phyloP scores from a whole-genome alignment of 2,888 invertebrate species.

The Trachelus troglodyta region DNA sequence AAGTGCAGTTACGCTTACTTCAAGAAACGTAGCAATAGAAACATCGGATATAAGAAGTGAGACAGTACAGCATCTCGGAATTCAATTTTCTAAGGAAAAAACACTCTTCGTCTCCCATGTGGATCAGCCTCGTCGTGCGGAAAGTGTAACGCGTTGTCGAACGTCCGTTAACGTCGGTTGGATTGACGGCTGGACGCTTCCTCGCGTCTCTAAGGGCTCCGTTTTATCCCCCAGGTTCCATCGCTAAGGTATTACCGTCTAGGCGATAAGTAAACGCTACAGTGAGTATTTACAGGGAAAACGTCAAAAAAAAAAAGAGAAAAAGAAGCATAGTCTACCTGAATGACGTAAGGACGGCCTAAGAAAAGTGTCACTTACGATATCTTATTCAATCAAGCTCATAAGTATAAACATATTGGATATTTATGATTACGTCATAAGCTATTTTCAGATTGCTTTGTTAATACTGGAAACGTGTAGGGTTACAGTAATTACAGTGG shows the following conservation, averaged over 20 bases:
- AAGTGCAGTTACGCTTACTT: not conserved
- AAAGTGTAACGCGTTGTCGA: conserved; percentile 60
- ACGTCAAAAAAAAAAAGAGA: not conserved
- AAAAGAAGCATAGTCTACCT: not conserved
- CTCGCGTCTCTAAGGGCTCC: conserved; percentile 2
- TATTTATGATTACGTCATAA: not conserved
- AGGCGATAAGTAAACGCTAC: not conserved
- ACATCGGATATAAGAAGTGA: not conserved
- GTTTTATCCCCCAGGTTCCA: conserved; percentile 13
- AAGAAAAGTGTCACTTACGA: not conserved
- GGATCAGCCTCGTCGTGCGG: conserved; percentile 45
- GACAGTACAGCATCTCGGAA: not conserved
- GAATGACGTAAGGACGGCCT: not conserved
- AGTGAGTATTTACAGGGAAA: not conserved
- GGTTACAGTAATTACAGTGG: not conserved
- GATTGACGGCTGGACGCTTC: conserved; percentile 50
- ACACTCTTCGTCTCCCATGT: conserved; percentile 51
- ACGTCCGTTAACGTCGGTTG: conserved; percentile 50
- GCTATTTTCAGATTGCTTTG: conserved; percentile 23
- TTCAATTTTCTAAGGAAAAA: conserved; percentile 17
- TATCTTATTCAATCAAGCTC: not conserved
- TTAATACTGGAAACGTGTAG: conserved; percentile 19
- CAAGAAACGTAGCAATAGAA: not conserved
- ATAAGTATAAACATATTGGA: not conserved
- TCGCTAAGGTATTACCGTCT: conserved; percentile 7